These are phyloP conservation scores for Argyrosomus japonicus DNA, from an alignment of 2,113 vertebrate species.

Conservation along the genomic window DNA sequence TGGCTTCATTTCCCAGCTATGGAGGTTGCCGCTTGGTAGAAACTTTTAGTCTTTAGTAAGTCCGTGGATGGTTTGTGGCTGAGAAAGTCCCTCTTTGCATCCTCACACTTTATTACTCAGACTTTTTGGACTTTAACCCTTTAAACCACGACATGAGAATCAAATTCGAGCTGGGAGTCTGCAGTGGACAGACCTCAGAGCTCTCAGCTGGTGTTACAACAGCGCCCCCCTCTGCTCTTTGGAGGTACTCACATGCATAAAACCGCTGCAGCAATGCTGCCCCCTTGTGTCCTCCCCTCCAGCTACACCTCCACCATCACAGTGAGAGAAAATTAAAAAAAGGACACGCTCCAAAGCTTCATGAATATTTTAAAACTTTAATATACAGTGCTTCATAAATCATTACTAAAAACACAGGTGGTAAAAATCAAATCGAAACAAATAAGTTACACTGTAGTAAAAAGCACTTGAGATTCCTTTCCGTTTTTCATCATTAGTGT, in stretches of 20 bases:
- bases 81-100: too few species aligned
- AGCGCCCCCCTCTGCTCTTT: conserved; percentile 6
- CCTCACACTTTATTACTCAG: too few species aligned
- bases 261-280: conserved; percentile 45
- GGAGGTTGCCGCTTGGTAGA: too few species aligned
- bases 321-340: not conserved
- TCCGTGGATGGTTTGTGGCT: too few species aligned
- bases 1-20: too few species aligned
- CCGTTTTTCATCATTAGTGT: conserved; percentile 80
- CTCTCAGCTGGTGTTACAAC: not conserved
- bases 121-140: too few species aligned
- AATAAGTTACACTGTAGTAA: conserved; percentile 87
- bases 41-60: too few species aligned
- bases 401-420: conserved; percentile 82
- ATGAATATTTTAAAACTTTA: conserved; percentile 79
- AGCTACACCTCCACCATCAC: not conserved
- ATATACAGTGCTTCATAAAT: conserved; percentile 82
- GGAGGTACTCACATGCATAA: not conserved
- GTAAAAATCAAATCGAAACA: conserved; percentile 83
- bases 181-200: too few species aligned
- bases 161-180: too few species aligned
- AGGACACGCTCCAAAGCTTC: not conserved
- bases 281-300: conserved; percentile 41
- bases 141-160: too few species aligned
- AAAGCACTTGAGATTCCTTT: conserved; percentile 84